phyloP scores from a whole-genome alignment of 2,113 vertebrate species.

The Dipodomys merriami region DNA sequence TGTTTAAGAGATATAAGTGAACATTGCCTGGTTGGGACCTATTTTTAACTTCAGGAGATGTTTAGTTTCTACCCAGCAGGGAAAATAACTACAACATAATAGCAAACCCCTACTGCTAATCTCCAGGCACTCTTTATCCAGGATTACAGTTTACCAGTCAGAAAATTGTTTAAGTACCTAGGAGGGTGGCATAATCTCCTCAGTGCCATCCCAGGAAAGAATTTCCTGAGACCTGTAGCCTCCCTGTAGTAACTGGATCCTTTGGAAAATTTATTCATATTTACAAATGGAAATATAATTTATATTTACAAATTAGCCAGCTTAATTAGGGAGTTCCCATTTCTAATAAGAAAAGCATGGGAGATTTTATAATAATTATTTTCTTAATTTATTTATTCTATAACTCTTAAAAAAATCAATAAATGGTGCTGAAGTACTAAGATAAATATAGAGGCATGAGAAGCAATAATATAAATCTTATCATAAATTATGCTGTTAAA shows the following conservation, averaged over 20 bases:
- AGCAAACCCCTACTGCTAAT: constrained; percentile 59
- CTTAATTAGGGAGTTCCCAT: neutral
- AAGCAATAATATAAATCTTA: neutral
- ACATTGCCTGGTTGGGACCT: neutral
- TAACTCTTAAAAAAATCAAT: neutral
- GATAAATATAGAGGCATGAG: neutral
- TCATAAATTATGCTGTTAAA: neutral
- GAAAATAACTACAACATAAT: constrained; percentile 65
- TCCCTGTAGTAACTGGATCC: neutral
- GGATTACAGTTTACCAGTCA: constrained; percentile 67
- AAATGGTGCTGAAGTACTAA: neutral
- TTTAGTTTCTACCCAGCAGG: constrained; percentile 57
- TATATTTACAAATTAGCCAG: neutral
- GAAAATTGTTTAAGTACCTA: constrained; percentile 54
- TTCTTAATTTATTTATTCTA: neutral
- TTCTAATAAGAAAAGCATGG: neutral
- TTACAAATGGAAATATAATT: neutral
- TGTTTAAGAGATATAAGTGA: neutral
- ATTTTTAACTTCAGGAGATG: constrained; percentile 66
- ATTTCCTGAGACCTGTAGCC: neutral
- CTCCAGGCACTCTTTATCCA: constrained; percentile 55
- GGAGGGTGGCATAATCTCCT: constrained; percentile 26
- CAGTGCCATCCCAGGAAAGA: neutral
- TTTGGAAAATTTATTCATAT: constrained; percentile 4
- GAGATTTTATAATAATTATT: neutral